These are phyloP conservation scores for Coregonus sp. DNA, from an alignment of 2,797 vertebrate species.

Conservation along the genomic window DNA sequence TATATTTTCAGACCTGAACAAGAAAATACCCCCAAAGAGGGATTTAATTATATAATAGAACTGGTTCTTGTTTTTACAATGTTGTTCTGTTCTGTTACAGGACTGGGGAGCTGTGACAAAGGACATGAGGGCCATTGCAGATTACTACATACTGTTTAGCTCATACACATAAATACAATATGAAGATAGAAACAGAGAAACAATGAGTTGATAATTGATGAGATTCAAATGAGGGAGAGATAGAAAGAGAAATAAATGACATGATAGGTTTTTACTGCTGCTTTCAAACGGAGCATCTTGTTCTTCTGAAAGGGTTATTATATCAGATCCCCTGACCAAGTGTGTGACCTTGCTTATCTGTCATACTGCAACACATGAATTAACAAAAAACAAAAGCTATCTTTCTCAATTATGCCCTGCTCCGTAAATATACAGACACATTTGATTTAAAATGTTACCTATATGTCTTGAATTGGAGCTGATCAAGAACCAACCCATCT, in stretches of 20 bases:
- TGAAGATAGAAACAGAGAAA: background rate
- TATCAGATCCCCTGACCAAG: slow-evolving; percentile 2
- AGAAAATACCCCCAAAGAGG: slow-evolving; percentile 4
- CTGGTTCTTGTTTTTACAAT: too few relatives aligned
- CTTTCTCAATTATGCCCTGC: slow-evolving; percentile 72
- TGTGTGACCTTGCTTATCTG: slow-evolving; percentile 63
- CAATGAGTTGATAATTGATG: background rate
- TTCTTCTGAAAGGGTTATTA: background rate
- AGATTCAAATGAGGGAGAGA: background rate
- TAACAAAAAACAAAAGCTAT: slow-evolving; percentile 68
- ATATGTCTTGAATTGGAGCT: slow-evolving; percentile 58
- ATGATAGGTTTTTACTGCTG: background rate
- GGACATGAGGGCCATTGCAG: too few relatives aligned
- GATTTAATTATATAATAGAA: too few relatives aligned
- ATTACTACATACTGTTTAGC: slow-evolving; percentile 52
- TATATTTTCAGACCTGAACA: too few relatives aligned
- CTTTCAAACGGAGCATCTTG: background rate
- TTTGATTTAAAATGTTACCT: slow-evolving; percentile 71
- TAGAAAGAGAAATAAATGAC: background rate
- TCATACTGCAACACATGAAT: slow-evolving; percentile 66
- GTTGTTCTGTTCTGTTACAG: too few relatives aligned
- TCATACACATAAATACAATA: slow-evolving; percentile 12
- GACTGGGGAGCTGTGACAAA: too few relatives aligned
- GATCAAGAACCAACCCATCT: slow-evolving; percentile 72
- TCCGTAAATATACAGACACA: slow-evolving; percentile 59